Evolutionary conservation across 2,888 invertebrate species (phyloP), one percentile per base, ranked within the genome.

Genomic region (Trissoscelio sp.): DNA sequence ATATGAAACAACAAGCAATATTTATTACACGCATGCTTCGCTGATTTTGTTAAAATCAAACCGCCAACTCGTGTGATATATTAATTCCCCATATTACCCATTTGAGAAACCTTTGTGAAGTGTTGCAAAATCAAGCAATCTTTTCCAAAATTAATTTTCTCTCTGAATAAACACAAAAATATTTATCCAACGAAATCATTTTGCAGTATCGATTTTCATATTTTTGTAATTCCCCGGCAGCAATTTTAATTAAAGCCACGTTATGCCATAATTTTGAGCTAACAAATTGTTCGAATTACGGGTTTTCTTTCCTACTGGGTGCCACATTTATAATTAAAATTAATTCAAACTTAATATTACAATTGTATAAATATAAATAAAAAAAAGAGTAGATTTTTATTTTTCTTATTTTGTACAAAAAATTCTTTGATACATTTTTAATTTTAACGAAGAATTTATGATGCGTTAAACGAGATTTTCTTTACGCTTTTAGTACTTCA

Each of bases 211-310:
- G 60, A 62, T 62, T 72, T 48, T 42, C 4, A n/a, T 12, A 53
- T 72, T 62, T 72, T 62, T 72, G n/a, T 42, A 42, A 62, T 24
- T 1, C 11, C 12, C 31, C 20, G n/a, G 9, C 48, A 37, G 12
- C 31, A 31, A 60, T 39, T 60, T 72, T 60, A 58, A 72, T 72
- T 72, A 72, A 72, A 72, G 24, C 14, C 5, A 18, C 39, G 24
- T 24, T 12, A 7, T n/a, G 20, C 42, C 53, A 60, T 42, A 55
- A 55, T 55, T 55, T 16, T 3, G 31, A 31, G 12, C 3, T 12
- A 18, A 11, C 34, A 12, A 46, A 31, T 48, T 60, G 24, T 31
- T 46, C n/a, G 20, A 55, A 69, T 57, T 46, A 42, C 46, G 11
- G 18, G 2, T 9, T 44, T 22, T 44, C 6, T 48, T 46, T 39